Percentiles rank a stretch among this genome's conserved stretches.
These are phyloP conservation scores for Hartigia nigra DNA, from an alignment of 2,888 invertebrate genomes.

Conservation along the genomic window DNA sequence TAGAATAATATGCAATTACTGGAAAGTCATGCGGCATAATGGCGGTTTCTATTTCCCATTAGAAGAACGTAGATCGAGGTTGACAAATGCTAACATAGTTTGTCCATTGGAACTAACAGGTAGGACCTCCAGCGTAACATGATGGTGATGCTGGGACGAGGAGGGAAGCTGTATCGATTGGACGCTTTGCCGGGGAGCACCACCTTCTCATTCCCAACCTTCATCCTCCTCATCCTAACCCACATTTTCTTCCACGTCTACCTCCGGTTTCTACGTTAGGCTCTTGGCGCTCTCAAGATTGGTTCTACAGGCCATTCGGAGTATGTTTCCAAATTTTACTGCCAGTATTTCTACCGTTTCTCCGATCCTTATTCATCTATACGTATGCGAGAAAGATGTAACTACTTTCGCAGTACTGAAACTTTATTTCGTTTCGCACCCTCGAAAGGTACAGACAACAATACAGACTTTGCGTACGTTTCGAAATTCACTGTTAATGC, in stretches of 20 bases:
- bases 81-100: constrained; percentile 2
- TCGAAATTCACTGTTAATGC: no score
- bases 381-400: no score
- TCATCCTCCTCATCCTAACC: background rate
- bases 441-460: background rate
- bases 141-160: constrained; percentile 19
- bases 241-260: background rate
- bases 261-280: background rate
- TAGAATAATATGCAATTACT: background rate
- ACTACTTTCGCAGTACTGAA: no score
- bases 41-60: background rate
- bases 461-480: background rate
- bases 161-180: constrained; percentile 64
- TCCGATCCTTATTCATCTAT: no score
- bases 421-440: no score
- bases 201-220: constrained; percentile 16
- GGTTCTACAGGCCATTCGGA: background rate
- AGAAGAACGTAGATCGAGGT: background rate
- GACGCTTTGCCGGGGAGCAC: constrained; percentile 56
- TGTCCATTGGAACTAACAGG: constrained; percentile 15
- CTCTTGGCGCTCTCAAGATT: background rate
- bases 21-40: background rate
- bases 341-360: no score
- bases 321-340: no score
- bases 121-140: constrained; percentile 12